These are phyloP conservation scores for Triplophysa dalaica DNA, from an alignment of 2,113 vertebrate genomes.

Conservation along the genomic window DNA sequence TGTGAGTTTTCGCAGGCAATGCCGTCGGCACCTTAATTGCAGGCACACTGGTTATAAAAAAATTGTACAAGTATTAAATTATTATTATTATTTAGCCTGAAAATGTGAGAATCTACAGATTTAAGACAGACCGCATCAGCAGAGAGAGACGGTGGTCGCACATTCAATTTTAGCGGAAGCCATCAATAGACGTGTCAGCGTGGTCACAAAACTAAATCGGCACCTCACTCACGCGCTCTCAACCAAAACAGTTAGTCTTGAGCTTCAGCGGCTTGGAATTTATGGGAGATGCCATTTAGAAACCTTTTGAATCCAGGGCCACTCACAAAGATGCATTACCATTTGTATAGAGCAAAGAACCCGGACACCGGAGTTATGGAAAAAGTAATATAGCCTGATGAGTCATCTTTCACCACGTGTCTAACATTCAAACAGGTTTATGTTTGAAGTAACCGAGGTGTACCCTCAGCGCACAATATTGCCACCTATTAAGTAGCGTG, in stretches of 20 bases:
- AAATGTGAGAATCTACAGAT: not conserved
- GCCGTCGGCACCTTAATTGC: slow-evolving; percentile 11
- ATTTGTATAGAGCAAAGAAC: not conserved
- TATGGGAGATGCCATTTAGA: not conserved
- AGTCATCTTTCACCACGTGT: not conserved
- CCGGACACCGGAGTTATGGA: not conserved
- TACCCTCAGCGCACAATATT: not conserved
- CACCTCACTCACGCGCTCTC: not conserved
- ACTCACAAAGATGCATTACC: not conserved
- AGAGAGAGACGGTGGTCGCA: not conserved
- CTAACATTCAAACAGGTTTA: not conserved
- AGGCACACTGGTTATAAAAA: not conserved
- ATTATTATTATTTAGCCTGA: not conserved
- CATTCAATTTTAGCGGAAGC: not conserved
- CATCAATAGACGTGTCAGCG: not conserved
- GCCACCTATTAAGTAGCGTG: not conserved
- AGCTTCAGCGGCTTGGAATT: not conserved
- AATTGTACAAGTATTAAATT: not conserved
- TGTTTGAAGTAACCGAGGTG: not conserved
- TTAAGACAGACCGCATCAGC: not conserved
- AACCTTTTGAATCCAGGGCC: not conserved
- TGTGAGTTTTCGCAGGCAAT: slow-evolving; percentile 20
- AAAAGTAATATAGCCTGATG: not conserved
- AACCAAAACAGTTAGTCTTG: not conserved
- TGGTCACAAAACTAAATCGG: not conserved